Conservation (phyloP, 2,797 vertebrate species). For the Acanthornis magna region DNA sequence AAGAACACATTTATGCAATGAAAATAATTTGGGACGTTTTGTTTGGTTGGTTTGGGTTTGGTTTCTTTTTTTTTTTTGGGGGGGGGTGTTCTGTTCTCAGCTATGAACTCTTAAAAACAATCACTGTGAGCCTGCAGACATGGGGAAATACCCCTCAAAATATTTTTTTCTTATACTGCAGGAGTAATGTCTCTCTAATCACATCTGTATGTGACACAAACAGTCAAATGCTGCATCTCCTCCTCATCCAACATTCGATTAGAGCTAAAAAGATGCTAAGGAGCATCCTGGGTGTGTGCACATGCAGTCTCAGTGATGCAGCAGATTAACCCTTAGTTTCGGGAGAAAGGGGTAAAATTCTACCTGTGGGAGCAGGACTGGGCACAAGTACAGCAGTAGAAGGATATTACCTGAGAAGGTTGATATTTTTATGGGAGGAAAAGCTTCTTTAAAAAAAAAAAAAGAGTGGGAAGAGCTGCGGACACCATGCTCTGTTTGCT, state of each 20-base stretch:
- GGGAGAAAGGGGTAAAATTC: background rate
- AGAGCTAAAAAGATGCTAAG: background rate
- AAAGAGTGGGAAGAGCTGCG: background rate
- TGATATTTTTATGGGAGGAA: background rate
- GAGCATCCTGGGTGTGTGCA: background rate
- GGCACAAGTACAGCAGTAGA: background rate
- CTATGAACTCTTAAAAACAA: background rate
- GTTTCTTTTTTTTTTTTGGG: background rate
- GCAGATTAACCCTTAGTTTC: background rate
- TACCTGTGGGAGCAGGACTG: background rate
- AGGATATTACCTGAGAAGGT: background rate
- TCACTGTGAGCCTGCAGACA: background rate
- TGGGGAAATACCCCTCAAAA: background rate
- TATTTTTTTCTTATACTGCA: background rate
- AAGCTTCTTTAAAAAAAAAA: background rate
- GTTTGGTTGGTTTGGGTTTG: background rate
- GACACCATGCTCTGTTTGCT: background rate
- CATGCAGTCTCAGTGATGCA: background rate
- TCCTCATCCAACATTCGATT: fast-evolving
- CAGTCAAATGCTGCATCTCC: background rate
- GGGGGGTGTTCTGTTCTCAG: background rate
- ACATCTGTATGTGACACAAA: fast-evolving
- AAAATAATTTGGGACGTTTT: fast-evolving
- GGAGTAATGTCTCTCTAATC: background rate
- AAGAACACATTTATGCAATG: background rate